Evolutionary conservation across 2,113 vertebrate species (phyloP), one percentile per base, ranked within the genome.

Genomic region (Synodontis membranacea): DNA sequence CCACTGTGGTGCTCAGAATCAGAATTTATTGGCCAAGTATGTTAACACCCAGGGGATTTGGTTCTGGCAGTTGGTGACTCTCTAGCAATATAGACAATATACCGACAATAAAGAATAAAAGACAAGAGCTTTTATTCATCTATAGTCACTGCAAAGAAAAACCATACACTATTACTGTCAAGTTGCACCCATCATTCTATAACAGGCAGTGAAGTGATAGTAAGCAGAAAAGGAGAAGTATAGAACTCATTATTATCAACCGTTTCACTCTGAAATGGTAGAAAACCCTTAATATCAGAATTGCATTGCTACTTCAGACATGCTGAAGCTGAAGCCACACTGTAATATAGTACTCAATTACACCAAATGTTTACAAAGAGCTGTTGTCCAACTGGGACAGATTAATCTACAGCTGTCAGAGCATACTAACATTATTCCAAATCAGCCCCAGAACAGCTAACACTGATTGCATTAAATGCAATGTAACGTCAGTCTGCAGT

Each of bases 341-440:
- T 48, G 31, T 52, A 60, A 23, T 80, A 39, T 34, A 66, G 44
- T 79, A 60, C 60, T 52, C 28, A 54, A 21, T 28, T n/a, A 76
- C 68, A 84, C 60, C 70, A 64, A 85, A 52, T 85, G 60, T 84
- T 84, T 50, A 78, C 70, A 42, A 78, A 48, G 39, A 48, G 42
- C n/a, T 31, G 23, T 80, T 48, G 39, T 75, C 54, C 44, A 86
- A 37, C 60, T 68, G 60, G 46, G 75, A 80, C 58, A n/a, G n/a
- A 54, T 78, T 66, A 37, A 78, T 50, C 75, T 76, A 50, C 34
- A 52, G 21, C 72, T 78, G 72, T 85, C 74, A 85, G 19, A 28
- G 9, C 46, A 54, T n/a, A 48, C 76, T 68, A 86, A 81, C 44
- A 42, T 60, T 15, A 60, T 44, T 21, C 11, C 23, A 62, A 60